phyloP scores from a whole-genome alignment of 2,113 vertebrate genomes.

The Hepsetus odoe region DNA sequence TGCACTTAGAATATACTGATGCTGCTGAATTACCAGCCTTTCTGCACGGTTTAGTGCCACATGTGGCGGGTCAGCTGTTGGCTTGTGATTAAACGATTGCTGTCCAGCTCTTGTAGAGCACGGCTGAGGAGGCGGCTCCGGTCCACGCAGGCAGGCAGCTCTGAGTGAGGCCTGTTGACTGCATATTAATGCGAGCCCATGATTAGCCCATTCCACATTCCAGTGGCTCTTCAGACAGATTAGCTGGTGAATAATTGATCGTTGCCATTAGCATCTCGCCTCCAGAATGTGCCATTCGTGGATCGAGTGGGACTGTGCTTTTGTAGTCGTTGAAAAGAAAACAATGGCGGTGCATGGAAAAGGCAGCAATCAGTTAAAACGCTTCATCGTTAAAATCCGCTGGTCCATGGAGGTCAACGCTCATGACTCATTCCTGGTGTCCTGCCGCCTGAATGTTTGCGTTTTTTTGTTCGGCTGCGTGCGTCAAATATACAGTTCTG shows the following conservation, averaged over 20 bases:
- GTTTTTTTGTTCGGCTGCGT: not conserved
- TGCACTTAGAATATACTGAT: too few relatives aligned
- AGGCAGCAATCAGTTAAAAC: constrained; percentile 36
- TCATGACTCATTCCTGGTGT: not conserved
- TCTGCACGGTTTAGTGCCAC: not conserved
- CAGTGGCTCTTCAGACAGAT: constrained; percentile 67
- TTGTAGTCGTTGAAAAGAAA: constrained; percentile 45
- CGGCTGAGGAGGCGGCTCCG: not conserved
- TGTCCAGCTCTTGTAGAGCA: constrained; percentile 12
- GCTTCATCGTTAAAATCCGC: constrained; percentile 15
- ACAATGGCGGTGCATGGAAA: constrained; percentile 34
- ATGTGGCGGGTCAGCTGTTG: not conserved
- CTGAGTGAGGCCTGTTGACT: constrained; percentile 40
- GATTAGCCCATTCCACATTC: constrained; percentile 60
- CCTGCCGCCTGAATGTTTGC: not conserved
- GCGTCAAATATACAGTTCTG: not conserved
- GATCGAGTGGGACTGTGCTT: constrained; percentile 30
- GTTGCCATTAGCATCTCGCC: constrained; percentile 60
- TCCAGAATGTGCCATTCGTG: constrained; percentile 39
- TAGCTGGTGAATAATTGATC: constrained; percentile 71
- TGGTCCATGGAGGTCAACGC: not conserved
- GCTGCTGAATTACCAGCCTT: too few relatives aligned
- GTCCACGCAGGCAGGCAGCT: constrained; percentile 35
- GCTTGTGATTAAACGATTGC: not conserved
- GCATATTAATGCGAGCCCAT: constrained; percentile 38